Evolutionary conservation across 2,888 invertebrate species (phyloP).

Genomic region (Palloptera scutellata): DNA sequence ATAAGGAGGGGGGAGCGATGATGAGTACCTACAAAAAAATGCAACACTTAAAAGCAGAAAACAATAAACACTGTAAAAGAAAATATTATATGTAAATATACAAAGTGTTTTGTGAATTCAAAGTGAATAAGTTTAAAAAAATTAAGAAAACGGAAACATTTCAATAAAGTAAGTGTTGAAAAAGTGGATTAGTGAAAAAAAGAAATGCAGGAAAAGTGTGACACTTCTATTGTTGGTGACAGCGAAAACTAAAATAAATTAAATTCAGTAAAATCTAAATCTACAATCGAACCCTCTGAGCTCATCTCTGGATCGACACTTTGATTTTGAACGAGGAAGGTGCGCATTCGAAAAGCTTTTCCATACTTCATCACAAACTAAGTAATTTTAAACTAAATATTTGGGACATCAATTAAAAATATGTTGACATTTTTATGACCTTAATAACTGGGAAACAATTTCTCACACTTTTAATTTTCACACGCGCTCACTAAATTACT

Average conservation of each 20-base stretch:
- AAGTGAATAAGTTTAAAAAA: not conserved
- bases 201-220: not conserved
- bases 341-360: too few relatives aligned
- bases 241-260: not conserved
- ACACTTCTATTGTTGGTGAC: not conserved
- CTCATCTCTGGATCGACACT: too few relatives aligned
- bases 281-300: too few relatives aligned
- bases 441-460: too few relatives aligned
- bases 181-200: slow-evolving; percentile 5
- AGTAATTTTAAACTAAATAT: too few relatives aligned
- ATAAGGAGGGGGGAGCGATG: slow-evolving; percentile 7
- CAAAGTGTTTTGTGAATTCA: not conserved
- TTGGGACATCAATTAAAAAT: too few relatives aligned
- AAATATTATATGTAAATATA: not conserved
- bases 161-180: slow-evolving; percentile 2
- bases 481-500: too few relatives aligned
- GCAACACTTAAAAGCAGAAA: slow-evolving; percentile 29
- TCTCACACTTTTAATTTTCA: too few relatives aligned
- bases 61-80: slow-evolving; percentile 5
- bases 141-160: not conserved
- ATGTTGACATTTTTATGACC: too few relatives aligned
- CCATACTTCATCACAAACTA: too few relatives aligned
- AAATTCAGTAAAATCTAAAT: not conserved
- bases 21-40: too few relatives aligned
- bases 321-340: too few relatives aligned